Percentiles rank a stretch among this genome's conserved stretches.
These are phyloP conservation scores for Watsonalla cultraria DNA, from an alignment of 2,888 invertebrate species.

Conservation along the genomic window DNA sequence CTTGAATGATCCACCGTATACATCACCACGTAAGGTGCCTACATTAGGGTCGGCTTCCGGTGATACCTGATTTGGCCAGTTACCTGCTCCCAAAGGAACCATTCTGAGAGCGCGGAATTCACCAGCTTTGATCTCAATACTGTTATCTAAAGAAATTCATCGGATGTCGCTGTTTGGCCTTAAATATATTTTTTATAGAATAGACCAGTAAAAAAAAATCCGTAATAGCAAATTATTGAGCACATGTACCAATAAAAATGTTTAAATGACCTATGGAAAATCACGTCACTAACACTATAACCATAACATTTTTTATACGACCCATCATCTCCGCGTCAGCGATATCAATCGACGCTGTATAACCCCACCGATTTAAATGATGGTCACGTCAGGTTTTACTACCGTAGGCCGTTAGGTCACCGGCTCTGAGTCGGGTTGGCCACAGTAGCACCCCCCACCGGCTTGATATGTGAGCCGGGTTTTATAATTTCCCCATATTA, in stretches of 20 bases:
- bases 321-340: slow-evolving; percentile 49
- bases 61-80: neutral
- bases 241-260: too few species aligned
- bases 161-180: too few species aligned
- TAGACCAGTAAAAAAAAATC: too few species aligned
- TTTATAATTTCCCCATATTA: slow-evolving; percentile 33
- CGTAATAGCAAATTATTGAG: too few species aligned
- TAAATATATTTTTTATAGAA: too few species aligned
- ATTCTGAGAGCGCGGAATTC: too few species aligned
- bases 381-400: slow-evolving; percentile 58
- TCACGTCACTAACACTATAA: slow-evolving; percentile 26
- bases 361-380: slow-evolving; percentile 62
- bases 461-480: slow-evolving; percentile 55
- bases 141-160: too few species aligned
- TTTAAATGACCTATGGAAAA: too few species aligned
- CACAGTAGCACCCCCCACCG: slow-evolving; percentile 72
- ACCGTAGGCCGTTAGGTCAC: slow-evolving; percentile 27
- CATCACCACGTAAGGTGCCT: neutral
- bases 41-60: neutral
- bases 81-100: neutral
- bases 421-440: slow-evolving; percentile 18
- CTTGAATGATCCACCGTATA: neutral
- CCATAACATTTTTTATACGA: slow-evolving; percentile 45
- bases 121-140: too few species aligned
- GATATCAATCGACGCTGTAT: slow-evolving; percentile 62